A percentile compares a stretch with the other conserved stretches of the same genome.
Conservation (phyloP, 2,797 vertebrate genomes). For the Xiphophorus birchmanni region DNA sequence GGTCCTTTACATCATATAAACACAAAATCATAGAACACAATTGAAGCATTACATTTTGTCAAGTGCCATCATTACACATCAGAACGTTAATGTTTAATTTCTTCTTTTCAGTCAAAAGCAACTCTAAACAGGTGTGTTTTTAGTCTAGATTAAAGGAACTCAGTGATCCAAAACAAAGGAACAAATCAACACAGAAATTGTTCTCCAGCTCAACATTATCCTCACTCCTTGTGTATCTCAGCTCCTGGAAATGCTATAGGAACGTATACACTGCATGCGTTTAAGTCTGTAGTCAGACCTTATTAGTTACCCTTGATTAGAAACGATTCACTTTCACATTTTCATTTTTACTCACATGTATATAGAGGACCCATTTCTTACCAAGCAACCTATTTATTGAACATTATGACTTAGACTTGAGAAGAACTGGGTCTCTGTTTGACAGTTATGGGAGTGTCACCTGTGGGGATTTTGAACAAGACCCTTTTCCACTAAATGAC, state of each 20-base stretch:
- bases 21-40: no score
- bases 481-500: slow-evolving; percentile 66
- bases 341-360: slow-evolving; percentile 7
- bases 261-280: background rate
- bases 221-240: background rate
- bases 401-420: slow-evolving; percentile 53
- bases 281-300: background rate
- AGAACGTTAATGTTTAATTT: no score
- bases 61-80: no score
- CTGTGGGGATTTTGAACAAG: slow-evolving; percentile 62
- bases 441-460: slow-evolving; percentile 65
- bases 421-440: slow-evolving; percentile 58
- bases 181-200: background rate
- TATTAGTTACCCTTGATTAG: background rate
- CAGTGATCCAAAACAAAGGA: background rate
- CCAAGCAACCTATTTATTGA: slow-evolving; percentile 31
- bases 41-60: no score
- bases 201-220: background rate
- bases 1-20: no score
- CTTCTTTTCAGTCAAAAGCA: no score
- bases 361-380: slow-evolving; percentile 26
- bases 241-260: background rate
- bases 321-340: slow-evolving; percentile 2
- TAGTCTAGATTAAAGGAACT: no score
- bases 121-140: no score